phyloP scores from a whole-genome alignment of 2,888 invertebrate genomes.

The Xestoiulus laeticollis region DNA sequence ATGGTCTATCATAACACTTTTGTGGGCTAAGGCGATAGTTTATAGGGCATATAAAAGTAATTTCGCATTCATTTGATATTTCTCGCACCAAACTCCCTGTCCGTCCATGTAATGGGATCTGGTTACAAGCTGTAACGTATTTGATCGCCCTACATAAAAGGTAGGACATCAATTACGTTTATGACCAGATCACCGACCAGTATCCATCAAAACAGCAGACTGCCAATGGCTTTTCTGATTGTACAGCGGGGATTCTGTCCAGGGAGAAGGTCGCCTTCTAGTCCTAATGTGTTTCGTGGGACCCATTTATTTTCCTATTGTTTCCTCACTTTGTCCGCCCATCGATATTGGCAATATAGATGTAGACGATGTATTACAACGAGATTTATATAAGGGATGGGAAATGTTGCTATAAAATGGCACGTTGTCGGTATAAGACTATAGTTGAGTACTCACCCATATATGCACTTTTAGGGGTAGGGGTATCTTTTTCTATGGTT shows the following conservation, averaged over 20 bases:
- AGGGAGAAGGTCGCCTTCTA: neutral
- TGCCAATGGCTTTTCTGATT: constrained; percentile 34
- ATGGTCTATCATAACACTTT: neutral
- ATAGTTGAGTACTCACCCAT: neutral
- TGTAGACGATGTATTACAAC: neutral
- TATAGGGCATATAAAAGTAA: neutral
- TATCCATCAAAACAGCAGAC: constrained; percentile 37
- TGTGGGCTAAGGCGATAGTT: neutral
- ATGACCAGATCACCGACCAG: constrained; percentile 20
- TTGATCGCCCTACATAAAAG: constrained; percentile 27
- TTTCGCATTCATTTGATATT: neutral
- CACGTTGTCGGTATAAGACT: neutral
- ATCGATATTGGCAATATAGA: neutral
- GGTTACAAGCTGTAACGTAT: neutral
- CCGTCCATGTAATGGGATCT: neutral
- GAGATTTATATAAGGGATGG: neutral
- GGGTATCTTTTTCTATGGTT: neutral
- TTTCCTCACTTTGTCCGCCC: constrained; percentile 29
- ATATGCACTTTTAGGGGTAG: neutral
- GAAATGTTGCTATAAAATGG: constrained; percentile 12
- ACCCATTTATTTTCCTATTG: constrained; percentile 18
- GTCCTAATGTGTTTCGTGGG: constrained; percentile 1
- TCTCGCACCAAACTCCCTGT: neutral
- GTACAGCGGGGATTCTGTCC: neutral
- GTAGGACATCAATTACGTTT: constrained; percentile 21